Percentiles rank a stretch among this genome's conserved stretches.
Evolutionary conservation across 2,113 vertebrate species (phyloP).

Genomic region (Sitta europaea): DNA sequence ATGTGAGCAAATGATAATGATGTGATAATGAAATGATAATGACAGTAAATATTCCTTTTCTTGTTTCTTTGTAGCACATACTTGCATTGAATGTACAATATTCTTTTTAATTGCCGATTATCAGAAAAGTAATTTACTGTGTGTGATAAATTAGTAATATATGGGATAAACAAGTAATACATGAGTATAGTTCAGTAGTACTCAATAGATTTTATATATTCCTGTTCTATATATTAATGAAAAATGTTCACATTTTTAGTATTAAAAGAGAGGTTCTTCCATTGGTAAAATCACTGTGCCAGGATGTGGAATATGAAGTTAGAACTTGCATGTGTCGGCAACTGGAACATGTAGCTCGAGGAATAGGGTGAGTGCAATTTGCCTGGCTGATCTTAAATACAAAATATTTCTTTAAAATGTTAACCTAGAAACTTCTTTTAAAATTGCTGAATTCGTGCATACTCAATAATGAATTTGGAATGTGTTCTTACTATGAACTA

Average conservation of each 20-base stretch:
- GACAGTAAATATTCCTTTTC: not conserved
- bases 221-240: not conserved
- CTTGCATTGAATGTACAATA: not conserved
- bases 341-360: slow-evolving; percentile 87
- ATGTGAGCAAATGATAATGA: not conserved
- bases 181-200: not conserved
- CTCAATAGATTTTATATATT: not conserved
- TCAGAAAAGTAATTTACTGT: not conserved
- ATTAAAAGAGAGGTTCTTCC: slow-evolving; percentile 92
- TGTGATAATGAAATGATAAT: no score
- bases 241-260: slow-evolving; percentile 62
- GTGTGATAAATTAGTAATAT: not conserved
- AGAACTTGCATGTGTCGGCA: slow-evolving; percentile 91
- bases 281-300: slow-evolving; percentile 87
- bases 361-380: slow-evolving; percentile 80
- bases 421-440: not conserved
- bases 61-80: not conserved
- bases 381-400: not conserved
- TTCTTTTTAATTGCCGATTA: not conserved
- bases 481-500: no score
- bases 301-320: slow-evolving; percentile 90
- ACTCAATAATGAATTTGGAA: not conserved
- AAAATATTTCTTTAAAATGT: not conserved
- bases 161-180: not conserved
- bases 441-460: not conserved